These are phyloP conservation scores for Drosophila falleni DNA, from an alignment of 2,888 invertebrate species.

Conservation along the genomic window DNA sequence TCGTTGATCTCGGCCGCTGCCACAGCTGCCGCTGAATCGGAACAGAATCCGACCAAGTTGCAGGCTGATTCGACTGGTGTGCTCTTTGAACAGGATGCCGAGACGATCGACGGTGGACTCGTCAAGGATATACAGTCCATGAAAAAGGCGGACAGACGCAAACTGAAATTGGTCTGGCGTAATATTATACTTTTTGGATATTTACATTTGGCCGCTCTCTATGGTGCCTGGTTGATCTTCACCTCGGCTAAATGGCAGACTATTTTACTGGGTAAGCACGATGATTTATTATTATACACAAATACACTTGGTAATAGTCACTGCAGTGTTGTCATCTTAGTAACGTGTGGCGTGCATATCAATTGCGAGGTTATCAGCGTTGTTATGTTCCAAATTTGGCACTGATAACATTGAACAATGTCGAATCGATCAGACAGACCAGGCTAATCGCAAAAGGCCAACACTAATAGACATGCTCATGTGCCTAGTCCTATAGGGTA, in stretches of 20 bases:
- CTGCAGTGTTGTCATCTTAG: slow-evolving; percentile 35
- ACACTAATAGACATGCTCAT: neutral
- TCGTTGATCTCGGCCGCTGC: slow-evolving; percentile 71
- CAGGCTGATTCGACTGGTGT: slow-evolving; percentile 86
- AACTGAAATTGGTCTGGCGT: slow-evolving; percentile 91
- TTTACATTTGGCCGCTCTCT: slow-evolving; percentile 91
- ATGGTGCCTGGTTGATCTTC: slow-evolving; percentile 90
- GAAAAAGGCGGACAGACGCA: slow-evolving; percentile 87
- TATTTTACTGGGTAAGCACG: slow-evolving; percentile 89
- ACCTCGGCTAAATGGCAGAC: slow-evolving; percentile 92
- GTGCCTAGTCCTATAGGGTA: neutral
- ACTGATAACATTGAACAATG: slow-evolving; percentile 66
- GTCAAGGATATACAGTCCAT: slow-evolving; percentile 87
- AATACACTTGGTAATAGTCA: neutral
- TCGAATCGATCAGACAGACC: slow-evolving; percentile 18
- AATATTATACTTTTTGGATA: slow-evolving; percentile 92
- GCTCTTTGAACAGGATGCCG: slow-evolving; percentile 89
- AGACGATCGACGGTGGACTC: slow-evolving; percentile 88
- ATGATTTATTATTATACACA: neutral
- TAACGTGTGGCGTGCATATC: slow-evolving; percentile 54
- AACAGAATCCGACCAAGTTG: slow-evolving; percentile 73
- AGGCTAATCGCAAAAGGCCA: slow-evolving; percentile 7
- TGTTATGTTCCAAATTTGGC: slow-evolving; percentile 46
- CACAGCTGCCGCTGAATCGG: slow-evolving; percentile 66
- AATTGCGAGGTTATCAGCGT: slow-evolving; percentile 60